These are phyloP conservation scores for Andrena camellia DNA, from an alignment of 2,888 invertebrate species.

Conservation along the genomic window DNA sequence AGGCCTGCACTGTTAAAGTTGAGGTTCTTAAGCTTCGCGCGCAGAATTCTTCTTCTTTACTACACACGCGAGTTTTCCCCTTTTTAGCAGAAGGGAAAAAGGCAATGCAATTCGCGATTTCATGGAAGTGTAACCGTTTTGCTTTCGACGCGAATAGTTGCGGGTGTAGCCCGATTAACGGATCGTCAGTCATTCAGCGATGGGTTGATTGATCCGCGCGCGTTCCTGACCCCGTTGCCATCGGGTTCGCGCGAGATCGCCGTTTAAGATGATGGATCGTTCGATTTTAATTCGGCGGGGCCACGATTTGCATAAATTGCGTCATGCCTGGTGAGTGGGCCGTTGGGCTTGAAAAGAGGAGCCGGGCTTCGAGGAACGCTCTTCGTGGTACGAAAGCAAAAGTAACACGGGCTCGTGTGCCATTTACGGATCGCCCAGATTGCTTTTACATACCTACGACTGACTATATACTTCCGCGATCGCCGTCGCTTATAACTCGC, in stretches of 20 bases:
- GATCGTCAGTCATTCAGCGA: constrained; percentile 52
- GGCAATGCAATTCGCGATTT: constrained; percentile 16
- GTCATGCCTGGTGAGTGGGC: constrained; percentile 27
- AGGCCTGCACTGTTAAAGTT: no score
- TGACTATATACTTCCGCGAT: neutral
- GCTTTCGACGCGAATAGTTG: neutral
- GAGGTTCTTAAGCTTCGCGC: no score
- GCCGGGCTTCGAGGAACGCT: neutral
- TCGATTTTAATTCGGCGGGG: constrained; percentile 47
- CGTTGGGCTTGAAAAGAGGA: neutral
- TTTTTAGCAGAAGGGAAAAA: neutral
- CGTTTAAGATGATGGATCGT: constrained; percentile 59
- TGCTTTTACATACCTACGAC: neutral
- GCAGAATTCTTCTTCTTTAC: no score
- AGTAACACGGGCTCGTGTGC: constrained; percentile 16
- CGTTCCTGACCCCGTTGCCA: constrained; percentile 47
- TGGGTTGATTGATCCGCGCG: constrained; percentile 55
- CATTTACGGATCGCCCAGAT: neutral
- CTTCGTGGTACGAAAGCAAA: neutral
- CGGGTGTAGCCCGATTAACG: constrained; percentile 52
- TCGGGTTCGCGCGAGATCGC: constrained; percentile 32
- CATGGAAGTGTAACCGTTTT: constrained; percentile 2
- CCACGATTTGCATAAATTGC: constrained; percentile 48
- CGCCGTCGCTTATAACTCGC: neutral
- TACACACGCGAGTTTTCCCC: neutral